phyloP scores from a whole-genome alignment of 1,140 invertebrate genomes.

The Pantala flavescens region DNA sequence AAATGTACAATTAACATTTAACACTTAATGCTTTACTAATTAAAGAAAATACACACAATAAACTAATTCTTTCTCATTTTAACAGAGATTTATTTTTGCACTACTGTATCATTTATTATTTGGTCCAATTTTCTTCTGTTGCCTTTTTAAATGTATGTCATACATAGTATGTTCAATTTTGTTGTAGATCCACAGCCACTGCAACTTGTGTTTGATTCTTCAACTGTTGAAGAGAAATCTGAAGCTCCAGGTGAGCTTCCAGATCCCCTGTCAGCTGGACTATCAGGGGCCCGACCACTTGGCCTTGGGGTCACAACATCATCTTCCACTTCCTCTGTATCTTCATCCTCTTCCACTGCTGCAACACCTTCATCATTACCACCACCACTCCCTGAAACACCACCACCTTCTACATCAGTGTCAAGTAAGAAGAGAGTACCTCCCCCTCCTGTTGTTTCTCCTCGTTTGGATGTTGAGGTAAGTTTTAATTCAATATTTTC shows the following conservation, averaged over 20 bases:
- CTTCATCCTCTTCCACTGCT: conserved; percentile 34
- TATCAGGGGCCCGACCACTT: conserved; percentile 63
- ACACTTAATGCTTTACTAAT: no score
- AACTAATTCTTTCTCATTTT: no score
- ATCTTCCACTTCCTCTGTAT: conserved; percentile 31
- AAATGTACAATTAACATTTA: no score
- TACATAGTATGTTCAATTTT: no score
- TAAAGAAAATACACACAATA: no score
- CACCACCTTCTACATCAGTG: conserved; percentile 29
- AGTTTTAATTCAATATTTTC: conserved; percentile 24
- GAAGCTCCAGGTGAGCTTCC: conserved; percentile 63
- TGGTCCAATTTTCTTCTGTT: no score
- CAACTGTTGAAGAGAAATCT: conserved; percentile 45
- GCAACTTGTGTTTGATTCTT: conserved; percentile 41
- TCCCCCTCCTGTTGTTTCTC: conserved; percentile 39
- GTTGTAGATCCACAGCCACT: conserved; percentile 38
- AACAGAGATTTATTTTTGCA: no score
- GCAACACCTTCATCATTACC: conserved; percentile 34
- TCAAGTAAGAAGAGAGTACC: conserved; percentile 39
- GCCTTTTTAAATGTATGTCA: no score
- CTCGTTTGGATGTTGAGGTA: conserved; percentile 56
- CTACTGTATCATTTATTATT: no score
- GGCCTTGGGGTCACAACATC: conserved; percentile 36
- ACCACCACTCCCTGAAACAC: conserved; percentile 42
- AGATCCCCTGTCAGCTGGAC: conserved; percentile 56